Conservation (phyloP, 2,113 vertebrate genomes). For the Grallaria varia region DNA sequence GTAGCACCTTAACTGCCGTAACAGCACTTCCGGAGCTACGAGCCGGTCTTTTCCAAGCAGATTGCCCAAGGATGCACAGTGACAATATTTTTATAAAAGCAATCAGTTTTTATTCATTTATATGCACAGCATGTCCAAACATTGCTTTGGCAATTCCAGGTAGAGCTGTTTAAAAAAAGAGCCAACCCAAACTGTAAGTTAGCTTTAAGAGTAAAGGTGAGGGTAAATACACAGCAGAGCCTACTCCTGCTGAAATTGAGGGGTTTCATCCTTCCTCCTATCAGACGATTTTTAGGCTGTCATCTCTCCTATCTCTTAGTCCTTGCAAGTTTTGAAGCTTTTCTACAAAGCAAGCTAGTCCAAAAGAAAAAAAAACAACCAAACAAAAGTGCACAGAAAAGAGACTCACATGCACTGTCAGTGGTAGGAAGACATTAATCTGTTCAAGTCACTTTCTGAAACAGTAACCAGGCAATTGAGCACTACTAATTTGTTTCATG, state of each 20-base stretch:
- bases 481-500: neutral
- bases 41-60: neutral
- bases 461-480: neutral
- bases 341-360: neutral
- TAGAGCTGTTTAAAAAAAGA: neutral
- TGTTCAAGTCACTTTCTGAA: neutral
- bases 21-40: neutral
- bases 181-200: neutral
- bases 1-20: neutral
- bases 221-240: neutral
- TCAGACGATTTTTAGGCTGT: neutral
- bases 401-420: neutral
- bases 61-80: neutral
- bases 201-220: neutral
- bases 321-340: neutral
- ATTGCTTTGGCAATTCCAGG: neutral
- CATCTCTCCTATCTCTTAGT: neutral
- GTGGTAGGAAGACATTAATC: neutral
- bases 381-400: neutral
- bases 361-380: neutral
- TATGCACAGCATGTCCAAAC: neutral
- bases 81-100: neutral
- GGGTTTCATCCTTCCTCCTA: neutral
- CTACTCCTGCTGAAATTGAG: neutral
- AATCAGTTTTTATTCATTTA: neutral